Evolutionary conservation across 2,888 invertebrate genomes (phyloP).

Genomic region (Campoletis raptor): DNA sequence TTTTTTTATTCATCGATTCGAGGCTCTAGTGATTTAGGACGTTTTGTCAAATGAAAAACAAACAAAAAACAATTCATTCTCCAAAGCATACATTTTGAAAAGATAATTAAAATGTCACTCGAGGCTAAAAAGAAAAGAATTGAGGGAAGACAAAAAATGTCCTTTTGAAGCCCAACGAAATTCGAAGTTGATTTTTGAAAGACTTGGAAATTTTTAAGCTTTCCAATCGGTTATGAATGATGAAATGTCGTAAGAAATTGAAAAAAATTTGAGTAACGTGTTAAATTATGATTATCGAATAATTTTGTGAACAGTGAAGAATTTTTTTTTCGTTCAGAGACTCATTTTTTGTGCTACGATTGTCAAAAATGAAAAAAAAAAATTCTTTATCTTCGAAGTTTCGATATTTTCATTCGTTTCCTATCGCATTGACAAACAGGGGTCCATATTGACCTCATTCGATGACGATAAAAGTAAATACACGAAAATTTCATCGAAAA

Average conservation of each 20-base stretch:
- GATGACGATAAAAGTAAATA: not conserved
- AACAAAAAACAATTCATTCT: not conserved
- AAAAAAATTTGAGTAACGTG: not conserved
- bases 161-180: too few species aligned
- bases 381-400: not conserved
- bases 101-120: not conserved
- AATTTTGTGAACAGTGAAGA: too few species aligned
- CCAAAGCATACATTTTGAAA: not conserved
- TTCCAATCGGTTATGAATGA: not conserved
- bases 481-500: not conserved
- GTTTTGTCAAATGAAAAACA: not conserved
- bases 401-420: not conserved
- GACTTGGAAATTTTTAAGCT: not conserved
- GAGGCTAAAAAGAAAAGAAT: not conserved
- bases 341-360: not conserved
- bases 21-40: not conserved
- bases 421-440: not conserved
- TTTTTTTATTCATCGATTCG: conserved; percentile 9
- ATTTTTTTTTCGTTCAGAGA: not conserved
- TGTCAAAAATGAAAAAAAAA: too few species aligned
- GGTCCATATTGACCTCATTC: not conserved
- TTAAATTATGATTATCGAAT: not conserved
- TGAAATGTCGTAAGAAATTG: not conserved
- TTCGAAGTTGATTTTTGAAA: not conserved
- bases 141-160: not conserved